Base-by-base conservation (phyloP, 2,797 vertebrate species). In the Melanotaenia maccullochi region DNA sequence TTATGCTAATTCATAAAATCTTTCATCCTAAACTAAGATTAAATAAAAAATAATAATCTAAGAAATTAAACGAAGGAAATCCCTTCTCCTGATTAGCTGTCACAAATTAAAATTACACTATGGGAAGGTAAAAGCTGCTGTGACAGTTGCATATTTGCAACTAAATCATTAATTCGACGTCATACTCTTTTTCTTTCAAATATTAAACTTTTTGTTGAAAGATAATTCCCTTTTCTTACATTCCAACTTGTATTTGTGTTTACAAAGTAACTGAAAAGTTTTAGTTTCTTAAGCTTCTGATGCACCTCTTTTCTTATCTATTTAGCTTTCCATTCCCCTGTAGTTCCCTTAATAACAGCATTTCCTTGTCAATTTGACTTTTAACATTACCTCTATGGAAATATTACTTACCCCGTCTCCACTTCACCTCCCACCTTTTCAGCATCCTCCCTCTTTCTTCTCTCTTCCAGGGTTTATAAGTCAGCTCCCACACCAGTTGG, bases 391-490 rank as follows among this genome's bases (percentile, higher is more conserved):
- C 83, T 89, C 82, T 62, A 57, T 77, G 18, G 40, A 60, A 77
- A 76, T 81, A 82, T 91, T 80, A 87, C 73, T 88, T 85, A 88
- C 71, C 59, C 79, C 14, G 40, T 61, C 71, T 74, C 71, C 61
- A 32, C 71, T 38, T 36, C 66, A 57, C 62, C 73, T 28, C 65
- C 76, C 78, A 64, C 77, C 86, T 76, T 75, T 67, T 24, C 22
- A 3, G 44, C 65, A 28, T 75, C 62, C 28, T 65, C 81, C 83
- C 82, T 67, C 80, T 81, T 83, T 68, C 72, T 69, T 75, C 69
- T 69, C 71, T 60, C 57, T 25, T 8, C 49, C 57, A 33, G 65
- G 57, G 59, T 83, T 86, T 92, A 92, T 87, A 93, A 92, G 75
- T 79, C 20, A 65, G 75, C 61, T 65, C 61, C 70, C 16, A 13